Base-by-base conservation (phyloP, 2,888 invertebrate genomes). In the Acronicta alni region DNA sequence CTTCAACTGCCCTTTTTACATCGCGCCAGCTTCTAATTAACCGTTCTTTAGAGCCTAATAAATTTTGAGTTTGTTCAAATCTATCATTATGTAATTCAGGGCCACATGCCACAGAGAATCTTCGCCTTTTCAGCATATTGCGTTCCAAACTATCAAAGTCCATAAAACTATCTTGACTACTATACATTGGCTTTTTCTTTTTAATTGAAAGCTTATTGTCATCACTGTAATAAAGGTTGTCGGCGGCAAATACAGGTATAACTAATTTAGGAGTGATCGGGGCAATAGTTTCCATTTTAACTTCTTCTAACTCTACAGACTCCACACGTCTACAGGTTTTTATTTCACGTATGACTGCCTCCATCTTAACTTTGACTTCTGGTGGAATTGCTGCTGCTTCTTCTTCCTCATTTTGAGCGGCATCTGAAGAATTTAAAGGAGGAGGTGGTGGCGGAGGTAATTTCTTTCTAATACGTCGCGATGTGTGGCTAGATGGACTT, bases 341-440 rank as follows among this genome's bases (percentile, higher is more conserved):
- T 3, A 96, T 84, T 81, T 95, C 95, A 44, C 93, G 92, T 59
- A 96, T 95, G 20, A 96, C 95, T 10, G 95, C 95, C 75, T 95
- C 94, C 95, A 96, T 96, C 80, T 95, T 95, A 46, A 93, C 89
- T 82, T 95, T 95, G 0, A 95, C 93, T 79, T 95, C 94, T 44
- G 92, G 92, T 39, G 94, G 92, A 57, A 95, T 91, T 49, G 92
- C 88, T 49, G 92, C 88, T 67, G 57, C 59, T 20, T 84, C 86
- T 38, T 83, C 80, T 12, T 89, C 89, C 54, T 90, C 88, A 12
- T 43, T 16, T 62, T 72, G 77, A 45, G 66, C 48, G 20, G 72
- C 46, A 52, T 81, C 78, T 52, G 75, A 70, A 5, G 68, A 62
- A 49, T 79, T 81, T 5, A 75, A 63, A 4, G 89, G 89, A 14